Evolutionary conservation across 2,888 invertebrate genomes (phyloP), one percentile per base, ranked within the genome.

Genomic region (Panzeria rudis): DNA sequence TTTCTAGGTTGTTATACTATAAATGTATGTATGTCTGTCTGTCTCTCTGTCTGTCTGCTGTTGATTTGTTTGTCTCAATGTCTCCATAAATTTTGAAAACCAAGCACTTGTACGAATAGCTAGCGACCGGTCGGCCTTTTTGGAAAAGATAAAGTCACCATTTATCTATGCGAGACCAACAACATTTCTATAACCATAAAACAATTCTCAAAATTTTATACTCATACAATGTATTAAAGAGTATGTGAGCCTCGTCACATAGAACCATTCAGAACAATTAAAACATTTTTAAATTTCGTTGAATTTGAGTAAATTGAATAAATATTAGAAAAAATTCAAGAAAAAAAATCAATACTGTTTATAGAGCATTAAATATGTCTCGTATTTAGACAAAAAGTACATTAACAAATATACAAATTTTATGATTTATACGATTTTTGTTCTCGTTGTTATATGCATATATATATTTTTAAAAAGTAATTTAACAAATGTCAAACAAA

Each of bases 71-170:
- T 38, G 38, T 38, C 50, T 78, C 17, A 41, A 35, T 71, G 59
- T 78, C 62, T 72, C 32, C 64, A 72, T 64, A 79, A 71, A 79
- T 78, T 71, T 54, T 44, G 35, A 54, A 69, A 71, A 47, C 44
- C 66, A 29, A 44, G n/a, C 54, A 66, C 17, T 59, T 20, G 44
- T 4, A 44, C 44, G 44, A 44, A 20, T 41, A 29, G 66, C 62
- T 35, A 35, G 38, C 44, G 20, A 17, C n/a, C 76, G 23, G 9
- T 61, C 79, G 62, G 76, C 44, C 66, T 76, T 71, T 64, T 71
- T n/a, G 44, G 54, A 72, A 72, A 54, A 54, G 78, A 79, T 71
- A 79, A 71, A 69, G 62, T 71, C 78, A 20, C 38, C 69, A 78
- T 50, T 25, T 62, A 64, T 35, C 25, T 32, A 29, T 47, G 29